These are phyloP conservation scores for Chelon auratus DNA, from an alignment of 2,797 vertebrate genomes.

Conservation along the genomic window DNA sequence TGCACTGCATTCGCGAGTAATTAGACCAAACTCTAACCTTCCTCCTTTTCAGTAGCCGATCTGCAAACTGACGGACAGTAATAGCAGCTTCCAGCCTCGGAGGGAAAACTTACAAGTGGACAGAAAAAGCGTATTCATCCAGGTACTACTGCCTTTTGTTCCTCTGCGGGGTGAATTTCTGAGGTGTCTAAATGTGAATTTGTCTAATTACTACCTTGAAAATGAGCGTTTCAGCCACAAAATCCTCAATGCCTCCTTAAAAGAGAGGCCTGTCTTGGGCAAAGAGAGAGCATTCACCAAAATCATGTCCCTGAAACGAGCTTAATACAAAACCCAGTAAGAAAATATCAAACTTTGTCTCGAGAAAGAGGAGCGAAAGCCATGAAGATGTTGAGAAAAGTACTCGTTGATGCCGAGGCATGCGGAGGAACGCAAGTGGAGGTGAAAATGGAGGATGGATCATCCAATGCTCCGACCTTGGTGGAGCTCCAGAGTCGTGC, in stretches of 20 bases:
- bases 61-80: conserved; percentile 46
- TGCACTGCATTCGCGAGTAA: not conserved
- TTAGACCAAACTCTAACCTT: conserved; percentile 15
- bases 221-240: conserved; percentile 36
- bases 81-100: conserved; percentile 21
- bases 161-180: conserved; percentile 13
- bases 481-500: conserved; percentile 13
- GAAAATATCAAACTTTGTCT: conserved; percentile 13
- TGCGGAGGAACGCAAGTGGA: conserved; percentile 18
- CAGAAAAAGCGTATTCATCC: conserved; percentile 20
- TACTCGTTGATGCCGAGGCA: not conserved
- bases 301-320: conserved; percentile 10
- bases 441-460: conserved; percentile 31
- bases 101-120: conserved; percentile 17
- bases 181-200: conserved; percentile 7
- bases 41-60: not conserved
- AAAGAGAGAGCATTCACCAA: conserved; percentile 18
- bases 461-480: conserved; percentile 13
- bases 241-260: conserved; percentile 8
- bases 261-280: not conserved
- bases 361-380: conserved; percentile 6
- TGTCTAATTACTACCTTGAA: conserved; percentile 45
- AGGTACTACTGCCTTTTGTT: conserved; percentile 30
- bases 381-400: conserved; percentile 20
- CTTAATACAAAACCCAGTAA: conserved; percentile 9